A percentile compares a stretch with the other conserved stretches of the same genome.
These are phyloP conservation scores for Adelphocoris suturalis DNA, from an alignment of 2,888 invertebrate species.

Conservation along the genomic window DNA sequence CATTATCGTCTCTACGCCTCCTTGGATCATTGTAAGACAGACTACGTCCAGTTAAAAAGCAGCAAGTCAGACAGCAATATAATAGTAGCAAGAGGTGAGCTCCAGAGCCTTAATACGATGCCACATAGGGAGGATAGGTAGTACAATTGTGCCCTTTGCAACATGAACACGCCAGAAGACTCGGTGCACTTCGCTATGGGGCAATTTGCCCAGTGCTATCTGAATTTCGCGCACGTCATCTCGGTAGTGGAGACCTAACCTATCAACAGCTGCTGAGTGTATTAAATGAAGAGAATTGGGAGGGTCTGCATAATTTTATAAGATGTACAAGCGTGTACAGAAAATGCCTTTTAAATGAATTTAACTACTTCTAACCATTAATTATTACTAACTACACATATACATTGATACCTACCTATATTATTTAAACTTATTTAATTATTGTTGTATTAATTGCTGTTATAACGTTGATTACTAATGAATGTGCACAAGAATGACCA, in stretches of 20 bases:
- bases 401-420: background rate
- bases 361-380: background rate
- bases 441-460: background rate
- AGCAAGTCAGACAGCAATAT: background rate
- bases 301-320: background rate
- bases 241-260: background rate
- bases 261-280: background rate
- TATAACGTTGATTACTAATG: background rate
- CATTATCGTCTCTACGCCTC: background rate
- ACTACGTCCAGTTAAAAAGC: background rate
- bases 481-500: background rate
- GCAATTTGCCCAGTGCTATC: background rate
- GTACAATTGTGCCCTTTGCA: background rate
- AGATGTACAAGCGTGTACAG: background rate
- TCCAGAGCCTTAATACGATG: slow-evolving; percentile 1
- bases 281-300: background rate
- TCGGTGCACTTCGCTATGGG: background rate
- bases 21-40: background rate
- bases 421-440: background rate
- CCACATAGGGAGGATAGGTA: background rate
- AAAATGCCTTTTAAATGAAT: background rate
- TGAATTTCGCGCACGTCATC: background rate
- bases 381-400: background rate
- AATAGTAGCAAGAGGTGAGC: background rate
- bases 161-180: background rate